Conservation (phyloP, 2,888 invertebrate species). For the Caenorhabditis sulstoni region DNA sequence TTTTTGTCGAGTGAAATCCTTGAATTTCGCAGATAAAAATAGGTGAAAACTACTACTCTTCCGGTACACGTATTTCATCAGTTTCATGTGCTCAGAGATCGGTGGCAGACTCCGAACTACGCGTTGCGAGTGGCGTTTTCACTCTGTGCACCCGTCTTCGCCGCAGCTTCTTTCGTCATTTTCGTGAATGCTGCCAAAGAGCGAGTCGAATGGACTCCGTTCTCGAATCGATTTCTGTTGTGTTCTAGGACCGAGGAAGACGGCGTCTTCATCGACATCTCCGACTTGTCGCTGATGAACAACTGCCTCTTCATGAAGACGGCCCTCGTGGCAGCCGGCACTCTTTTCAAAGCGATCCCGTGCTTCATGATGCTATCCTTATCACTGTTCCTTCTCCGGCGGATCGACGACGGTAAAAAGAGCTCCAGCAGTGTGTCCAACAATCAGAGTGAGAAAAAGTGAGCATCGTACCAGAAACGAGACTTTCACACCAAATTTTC, state of each 20-base stretch:
- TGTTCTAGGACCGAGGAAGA: constrained; percentile 28
- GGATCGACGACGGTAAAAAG: constrained; percentile 27
- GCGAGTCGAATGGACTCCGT: constrained; percentile 3
- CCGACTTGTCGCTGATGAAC: constrained; percentile 25
- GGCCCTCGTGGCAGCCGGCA: constrained; percentile 9
- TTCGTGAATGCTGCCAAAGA: constrained; percentile 26
- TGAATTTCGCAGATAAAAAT: constrained; percentile 16
- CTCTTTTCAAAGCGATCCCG: constrained; percentile 31
- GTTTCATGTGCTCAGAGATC: constrained; percentile 22
- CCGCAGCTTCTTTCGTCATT: constrained; percentile 17
- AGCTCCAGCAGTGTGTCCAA: constrained; percentile 1
- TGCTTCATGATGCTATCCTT: constrained; percentile 21
- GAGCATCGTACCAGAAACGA: neutral
- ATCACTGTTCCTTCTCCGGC: constrained; percentile 8
- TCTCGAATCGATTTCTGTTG: too few relatives aligned
- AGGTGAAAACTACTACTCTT: neutral
- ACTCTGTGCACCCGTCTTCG: constrained; percentile 24
- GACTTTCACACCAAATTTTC: neutral
- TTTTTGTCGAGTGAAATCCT: constrained; percentile 34
- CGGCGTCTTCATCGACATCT: constrained; percentile 24
- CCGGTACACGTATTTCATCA: too few relatives aligned
- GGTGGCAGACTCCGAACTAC: constrained; percentile 40
- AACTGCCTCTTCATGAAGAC: constrained; percentile 32
- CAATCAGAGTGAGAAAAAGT: constrained; percentile 9
- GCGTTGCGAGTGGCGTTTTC: constrained; percentile 18